Percentiles rank a stretch among this genome's conserved stretches.
Conservation (phyloP, 2,113 vertebrate genomes). For the Apeltes quadracus region DNA sequence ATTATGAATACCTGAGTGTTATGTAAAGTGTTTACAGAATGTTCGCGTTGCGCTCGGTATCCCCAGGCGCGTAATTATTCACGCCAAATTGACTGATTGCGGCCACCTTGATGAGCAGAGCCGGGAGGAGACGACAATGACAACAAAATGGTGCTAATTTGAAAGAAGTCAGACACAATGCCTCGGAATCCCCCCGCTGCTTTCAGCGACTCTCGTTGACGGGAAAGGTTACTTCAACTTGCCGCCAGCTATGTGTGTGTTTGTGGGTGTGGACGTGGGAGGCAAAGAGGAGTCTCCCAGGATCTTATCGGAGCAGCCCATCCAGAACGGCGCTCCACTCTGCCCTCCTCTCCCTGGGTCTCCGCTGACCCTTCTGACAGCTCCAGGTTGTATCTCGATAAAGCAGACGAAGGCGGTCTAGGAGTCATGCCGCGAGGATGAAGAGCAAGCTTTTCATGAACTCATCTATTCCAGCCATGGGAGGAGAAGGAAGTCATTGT, state of each 20-base stretch:
- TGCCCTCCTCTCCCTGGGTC: slow-evolving; percentile 43
- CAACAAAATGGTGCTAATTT: slow-evolving; percentile 61
- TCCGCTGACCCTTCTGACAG: slow-evolving; percentile 55
- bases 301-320: slow-evolving; percentile 61
- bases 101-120: slow-evolving; percentile 51
- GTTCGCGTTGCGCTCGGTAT: slow-evolving; percentile 27
- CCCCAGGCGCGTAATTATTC: slow-evolving; percentile 54
- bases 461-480: slow-evolving; percentile 28
- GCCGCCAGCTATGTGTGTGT: slow-evolving; percentile 21
- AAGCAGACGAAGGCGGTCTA: slow-evolving; percentile 29
- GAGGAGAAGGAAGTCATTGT: slow-evolving; percentile 25
- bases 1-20: slow-evolving; percentile 37
- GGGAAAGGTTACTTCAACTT: slow-evolving; percentile 45
- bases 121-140: slow-evolving; percentile 38
- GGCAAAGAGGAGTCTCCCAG: slow-evolving; percentile 46
- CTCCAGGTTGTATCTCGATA: slow-evolving; percentile 56
- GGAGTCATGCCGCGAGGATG: slow-evolving; percentile 9
- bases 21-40: slow-evolving; percentile 41
- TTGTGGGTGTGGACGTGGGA: slow-evolving; percentile 1
- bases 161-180: slow-evolving; percentile 63
- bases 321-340: slow-evolving; percentile 51
- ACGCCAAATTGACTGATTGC: slow-evolving; percentile 45
- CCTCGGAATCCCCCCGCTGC: slow-evolving; percentile 40
- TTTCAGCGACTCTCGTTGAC: slow-evolving; percentile 60
- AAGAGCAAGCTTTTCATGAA: slow-evolving; percentile 31